A percentile compares a stretch with the other conserved stretches of the same genome.
Evolutionary conservation across 2,797 vertebrate genomes (phyloP).

Genomic region (Gobio occitaniae): DNA sequence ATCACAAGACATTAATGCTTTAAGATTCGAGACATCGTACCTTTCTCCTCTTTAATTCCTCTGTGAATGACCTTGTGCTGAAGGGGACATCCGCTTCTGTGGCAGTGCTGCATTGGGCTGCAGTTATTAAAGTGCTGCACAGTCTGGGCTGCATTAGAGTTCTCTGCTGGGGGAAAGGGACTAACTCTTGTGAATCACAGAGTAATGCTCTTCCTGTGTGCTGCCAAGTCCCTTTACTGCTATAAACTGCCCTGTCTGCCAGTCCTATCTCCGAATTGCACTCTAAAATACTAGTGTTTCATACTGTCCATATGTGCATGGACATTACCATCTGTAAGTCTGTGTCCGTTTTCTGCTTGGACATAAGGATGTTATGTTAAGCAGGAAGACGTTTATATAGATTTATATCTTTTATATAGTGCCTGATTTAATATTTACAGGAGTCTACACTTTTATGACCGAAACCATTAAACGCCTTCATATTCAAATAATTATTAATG

Average conservation of each 20-base stretch:
- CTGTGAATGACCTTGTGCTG: conserved; percentile 47
- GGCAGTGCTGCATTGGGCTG: conserved; percentile 31
- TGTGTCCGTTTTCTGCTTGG: not conserved
- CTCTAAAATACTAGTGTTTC: conserved; percentile 38
- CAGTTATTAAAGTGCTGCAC: conserved; percentile 51
- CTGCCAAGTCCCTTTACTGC: conserved; percentile 62
- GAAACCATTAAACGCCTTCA: not conserved
- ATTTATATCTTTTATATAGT: not conserved
- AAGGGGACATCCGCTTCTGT: conserved; percentile 28
- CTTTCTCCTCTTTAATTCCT: conserved; percentile 2
- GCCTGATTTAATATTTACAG: not conserved
- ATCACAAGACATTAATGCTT: conserved; percentile 5
- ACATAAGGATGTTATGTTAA: conserved; percentile 4
- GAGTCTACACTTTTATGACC: not conserved
- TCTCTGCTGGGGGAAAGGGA: conserved; percentile 26
- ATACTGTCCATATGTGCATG: conserved; percentile 47
- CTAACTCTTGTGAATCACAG: conserved; percentile 38
- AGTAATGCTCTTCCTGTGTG: conserved; percentile 46
- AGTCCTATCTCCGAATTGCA: conserved; percentile 46
- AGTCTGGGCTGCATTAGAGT: conserved; percentile 33
- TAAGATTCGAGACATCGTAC: not conserved
- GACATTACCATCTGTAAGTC: conserved; percentile 37
- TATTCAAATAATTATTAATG: not conserved
- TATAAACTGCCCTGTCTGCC: conserved; percentile 31
- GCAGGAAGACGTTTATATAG: not conserved